Conservation (phyloP, 2,888 invertebrate genomes). For the Geophilus truncorum region DNA sequence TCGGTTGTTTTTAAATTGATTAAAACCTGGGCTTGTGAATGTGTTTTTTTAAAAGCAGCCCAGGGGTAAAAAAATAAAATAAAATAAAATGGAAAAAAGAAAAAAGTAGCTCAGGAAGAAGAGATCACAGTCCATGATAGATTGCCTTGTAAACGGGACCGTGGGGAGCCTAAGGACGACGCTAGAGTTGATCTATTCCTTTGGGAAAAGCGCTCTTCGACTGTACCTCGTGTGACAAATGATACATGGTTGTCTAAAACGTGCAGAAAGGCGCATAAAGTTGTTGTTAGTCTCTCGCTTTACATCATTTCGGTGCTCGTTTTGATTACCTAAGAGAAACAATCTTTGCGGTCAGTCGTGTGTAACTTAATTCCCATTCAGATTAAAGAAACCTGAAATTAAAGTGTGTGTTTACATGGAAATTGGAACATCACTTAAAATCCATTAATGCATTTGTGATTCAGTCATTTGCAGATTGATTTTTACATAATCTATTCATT, state of each 20-base stretch:
- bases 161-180: not conserved
- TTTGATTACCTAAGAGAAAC: not conserved
- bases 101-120: not conserved
- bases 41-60: not conserved
- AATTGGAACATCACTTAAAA: too few species aligned
- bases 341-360: too few species aligned
- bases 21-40: not conserved
- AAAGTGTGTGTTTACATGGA: too few species aligned
- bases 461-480: too few species aligned
- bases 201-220: not conserved
- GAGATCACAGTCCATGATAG: constrained; percentile 15
- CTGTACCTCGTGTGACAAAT: not conserved
- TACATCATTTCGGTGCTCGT: not conserved
- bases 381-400: too few species aligned
- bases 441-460: too few species aligned
- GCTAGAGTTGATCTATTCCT: constrained; percentile 13
- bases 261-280: not conserved
- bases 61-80: not conserved
- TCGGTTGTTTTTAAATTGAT: not conserved
- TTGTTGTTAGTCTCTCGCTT: not conserved
- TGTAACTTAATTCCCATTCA: too few species aligned
- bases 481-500: too few species aligned
- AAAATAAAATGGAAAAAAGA: not conserved
- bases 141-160: constrained; percentile 24
- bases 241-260: not conserved